Evolutionary conservation across 2,888 invertebrate genomes (phyloP).

Genomic region (Neelides folsomi): DNA sequence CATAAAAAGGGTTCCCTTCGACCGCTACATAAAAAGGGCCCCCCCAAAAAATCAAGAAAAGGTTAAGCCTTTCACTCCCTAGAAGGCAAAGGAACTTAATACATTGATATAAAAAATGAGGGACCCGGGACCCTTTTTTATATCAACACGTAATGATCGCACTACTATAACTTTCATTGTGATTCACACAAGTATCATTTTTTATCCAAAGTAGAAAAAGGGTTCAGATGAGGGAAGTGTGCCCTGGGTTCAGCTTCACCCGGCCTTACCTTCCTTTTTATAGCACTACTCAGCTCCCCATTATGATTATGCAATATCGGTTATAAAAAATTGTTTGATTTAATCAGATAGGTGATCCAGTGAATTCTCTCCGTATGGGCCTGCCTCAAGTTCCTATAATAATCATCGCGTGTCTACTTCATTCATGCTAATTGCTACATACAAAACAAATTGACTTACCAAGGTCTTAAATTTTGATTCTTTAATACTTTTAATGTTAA

Average conservation of each 20-base stretch:
- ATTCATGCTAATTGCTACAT: no score
- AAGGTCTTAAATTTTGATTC: no score
- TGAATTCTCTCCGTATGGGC: no score
- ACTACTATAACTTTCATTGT: neutral
- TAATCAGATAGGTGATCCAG: no score
- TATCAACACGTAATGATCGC: neutral
- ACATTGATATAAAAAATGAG: conserved; percentile 19
- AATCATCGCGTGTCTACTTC: no score
- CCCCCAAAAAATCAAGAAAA: conserved; percentile 10
- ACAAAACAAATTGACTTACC: no score
- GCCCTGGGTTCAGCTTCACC: neutral
- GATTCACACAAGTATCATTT: conserved; percentile 8
- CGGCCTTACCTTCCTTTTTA: neutral
- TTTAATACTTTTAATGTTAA: no score
- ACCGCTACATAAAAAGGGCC: conserved; percentile 8
- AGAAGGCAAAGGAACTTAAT: neutral
- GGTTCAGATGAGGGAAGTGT: conserved; percentile 1
- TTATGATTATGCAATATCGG: no score
- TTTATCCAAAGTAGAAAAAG: conserved; percentile 9
- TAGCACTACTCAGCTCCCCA: no score
- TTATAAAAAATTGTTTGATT: no score
- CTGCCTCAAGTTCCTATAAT: no score
- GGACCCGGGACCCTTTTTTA: neutral
- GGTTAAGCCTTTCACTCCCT: conserved; percentile 10
- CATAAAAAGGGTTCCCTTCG: conserved; percentile 10